These are phyloP conservation scores for Todiramphus chloris DNA, from an alignment of 2,113 vertebrate genomes.

Conservation along the genomic window DNA sequence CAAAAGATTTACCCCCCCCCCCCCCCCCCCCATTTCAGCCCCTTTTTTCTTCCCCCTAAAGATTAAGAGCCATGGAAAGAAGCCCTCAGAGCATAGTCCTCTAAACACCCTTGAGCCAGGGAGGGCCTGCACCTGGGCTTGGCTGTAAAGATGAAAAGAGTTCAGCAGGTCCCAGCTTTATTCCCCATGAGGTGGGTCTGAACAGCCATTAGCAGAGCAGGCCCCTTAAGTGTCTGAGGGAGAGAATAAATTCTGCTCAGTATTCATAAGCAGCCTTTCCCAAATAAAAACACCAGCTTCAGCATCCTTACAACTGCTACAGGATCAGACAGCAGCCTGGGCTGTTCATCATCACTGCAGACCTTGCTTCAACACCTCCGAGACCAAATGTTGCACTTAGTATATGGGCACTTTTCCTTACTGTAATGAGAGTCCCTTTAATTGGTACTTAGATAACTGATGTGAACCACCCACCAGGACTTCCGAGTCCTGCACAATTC, in stretches of 20 bases:
- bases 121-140: constrained; percentile 51
- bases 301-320: neutral
- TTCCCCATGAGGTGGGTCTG: constrained; percentile 17
- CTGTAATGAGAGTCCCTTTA: neutral
- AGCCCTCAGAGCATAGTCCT: neutral
- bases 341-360: neutral
- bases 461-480: neutral
- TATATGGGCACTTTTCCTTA: neutral
- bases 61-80: constrained; percentile 28
- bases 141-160: constrained; percentile 54
- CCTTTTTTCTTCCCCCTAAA: neutral
- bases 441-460: neutral
- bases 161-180: constrained; percentile 41
- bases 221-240: constrained; percentile 30
- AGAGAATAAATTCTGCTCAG: neutral
- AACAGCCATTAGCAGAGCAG: constrained; percentile 28
- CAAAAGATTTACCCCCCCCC: neutral
- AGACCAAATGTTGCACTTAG: neutral
- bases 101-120: constrained; percentile 33
- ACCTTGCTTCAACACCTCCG: neutral
- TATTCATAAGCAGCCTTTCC: constrained; percentile 34
- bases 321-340: neutral
- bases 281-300: neutral
- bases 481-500: neutral
- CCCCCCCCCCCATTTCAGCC: neutral